Percentiles rank a stretch among this genome's conserved stretches.
These are phyloP conservation scores for Aphodius sticticus DNA, from an alignment of 2,888 invertebrate species.

Conservation along the genomic window DNA sequence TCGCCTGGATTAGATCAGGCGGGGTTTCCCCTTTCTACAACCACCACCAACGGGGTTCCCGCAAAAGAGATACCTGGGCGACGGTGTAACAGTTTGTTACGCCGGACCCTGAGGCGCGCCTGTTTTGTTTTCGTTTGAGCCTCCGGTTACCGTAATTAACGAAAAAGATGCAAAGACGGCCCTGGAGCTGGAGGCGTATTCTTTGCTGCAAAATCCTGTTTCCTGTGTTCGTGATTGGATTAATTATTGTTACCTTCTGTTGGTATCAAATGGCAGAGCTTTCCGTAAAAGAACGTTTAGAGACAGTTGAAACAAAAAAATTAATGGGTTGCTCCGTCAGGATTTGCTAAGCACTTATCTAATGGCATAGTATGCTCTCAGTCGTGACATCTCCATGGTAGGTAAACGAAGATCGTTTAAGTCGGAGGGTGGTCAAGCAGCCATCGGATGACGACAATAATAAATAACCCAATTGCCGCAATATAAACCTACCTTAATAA, in stretches of 20 bases:
- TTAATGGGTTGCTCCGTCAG: too few relatives aligned
- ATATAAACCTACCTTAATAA: too few relatives aligned
- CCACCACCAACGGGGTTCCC: slow-evolving; percentile 4
- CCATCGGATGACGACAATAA: too few relatives aligned
- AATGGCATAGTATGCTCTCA: too few relatives aligned
- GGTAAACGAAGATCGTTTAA: too few relatives aligned
- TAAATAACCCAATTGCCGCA: too few relatives aligned
- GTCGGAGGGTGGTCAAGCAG: too few relatives aligned
- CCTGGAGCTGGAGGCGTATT: not conserved
- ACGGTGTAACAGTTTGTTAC: not conserved
- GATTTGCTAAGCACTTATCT: too few relatives aligned
- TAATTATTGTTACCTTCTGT: not conserved
- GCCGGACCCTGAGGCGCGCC: not conserved
- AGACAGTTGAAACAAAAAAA: too few relatives aligned
- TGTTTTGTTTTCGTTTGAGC: slow-evolving; percentile 4
- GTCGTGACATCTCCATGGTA: too few relatives aligned
- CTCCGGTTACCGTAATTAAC: not conserved
- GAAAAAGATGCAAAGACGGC: not conserved
- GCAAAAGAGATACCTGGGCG: not conserved
- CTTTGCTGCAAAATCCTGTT: not conserved
- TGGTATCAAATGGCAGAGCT: not conserved
- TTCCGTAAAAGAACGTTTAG: too few relatives aligned
- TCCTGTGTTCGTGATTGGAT: not conserved
- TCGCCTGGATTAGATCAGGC: slow-evolving; percentile 34
- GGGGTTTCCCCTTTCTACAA: not conserved